These are phyloP conservation scores for Caenorhabditis drosophilae DNA, from an alignment of 2,888 invertebrate genomes.

Conservation along the genomic window DNA sequence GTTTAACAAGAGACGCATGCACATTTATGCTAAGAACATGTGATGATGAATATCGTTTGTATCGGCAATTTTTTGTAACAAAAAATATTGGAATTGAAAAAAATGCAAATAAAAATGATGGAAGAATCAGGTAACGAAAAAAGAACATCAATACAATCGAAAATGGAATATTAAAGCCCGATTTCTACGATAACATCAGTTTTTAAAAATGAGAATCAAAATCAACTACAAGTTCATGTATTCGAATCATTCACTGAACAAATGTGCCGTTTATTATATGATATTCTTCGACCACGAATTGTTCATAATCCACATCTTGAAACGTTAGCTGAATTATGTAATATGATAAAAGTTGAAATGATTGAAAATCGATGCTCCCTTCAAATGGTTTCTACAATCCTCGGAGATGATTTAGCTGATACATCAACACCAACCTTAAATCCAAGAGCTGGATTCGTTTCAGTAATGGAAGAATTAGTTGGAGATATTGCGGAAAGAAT, in stretches of 20 bases:
- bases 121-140: too few species aligned
- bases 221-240: conserved; percentile 39
- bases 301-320: conserved; percentile 96
- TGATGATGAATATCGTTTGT: conserved; percentile 90
- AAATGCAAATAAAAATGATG: conserved; percentile 7
- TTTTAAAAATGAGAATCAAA: conserved; percentile 11
- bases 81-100: conserved; percentile 4
- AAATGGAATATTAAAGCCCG: too few species aligned
- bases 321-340: conserved; percentile 93
- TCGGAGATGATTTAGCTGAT: conserved; percentile 32
- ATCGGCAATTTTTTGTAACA: conserved; percentile 84
- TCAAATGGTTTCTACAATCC: conserved; percentile 39
- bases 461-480: conserved; percentile 64
- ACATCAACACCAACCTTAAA: conserved; percentile 41
- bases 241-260: conserved; percentile 61
- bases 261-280: conserved; percentile 75
- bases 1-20: conserved; percentile 79
- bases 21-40: conserved; percentile 89
- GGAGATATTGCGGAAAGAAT: conserved; percentile 91
- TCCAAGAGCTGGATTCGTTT: conserved; percentile 65
- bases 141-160: too few species aligned
- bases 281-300: conserved; percentile 87
- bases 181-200: conserved; percentile 33
- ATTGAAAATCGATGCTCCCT: conserved; percentile 66
- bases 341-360: conserved; percentile 80